phyloP scores from a whole-genome alignment of 2,888 invertebrate species.

The Theretra japonica region DNA sequence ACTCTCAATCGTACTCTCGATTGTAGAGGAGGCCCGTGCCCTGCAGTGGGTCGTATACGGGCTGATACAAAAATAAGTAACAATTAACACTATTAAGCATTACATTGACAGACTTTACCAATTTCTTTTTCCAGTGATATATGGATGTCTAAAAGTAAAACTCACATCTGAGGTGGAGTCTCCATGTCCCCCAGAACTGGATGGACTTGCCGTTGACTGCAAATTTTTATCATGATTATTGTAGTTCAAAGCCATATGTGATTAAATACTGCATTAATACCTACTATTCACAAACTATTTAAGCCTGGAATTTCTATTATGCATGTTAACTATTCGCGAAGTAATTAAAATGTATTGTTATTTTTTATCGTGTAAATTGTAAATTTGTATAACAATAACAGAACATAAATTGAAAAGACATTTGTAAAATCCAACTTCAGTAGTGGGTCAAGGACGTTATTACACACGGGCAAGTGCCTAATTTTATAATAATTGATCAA shows the following conservation, averaged over 20 bases:
- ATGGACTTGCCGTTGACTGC: conserved; percentile 76
- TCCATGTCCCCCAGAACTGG: conserved; percentile 73
- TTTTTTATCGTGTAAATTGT: neutral
- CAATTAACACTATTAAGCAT: neutral
- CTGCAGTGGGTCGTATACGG: too few species aligned
- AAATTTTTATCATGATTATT: conserved; percentile 41
- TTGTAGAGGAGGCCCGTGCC: too few species aligned
- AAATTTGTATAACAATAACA: neutral
- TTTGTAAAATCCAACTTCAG: neutral
- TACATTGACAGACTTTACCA: neutral
- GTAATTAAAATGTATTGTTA: neutral
- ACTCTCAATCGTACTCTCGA: too few species aligned
- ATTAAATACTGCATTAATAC: too few species aligned
- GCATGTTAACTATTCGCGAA: too few species aligned
- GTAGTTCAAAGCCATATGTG: neutral
- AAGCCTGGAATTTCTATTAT: too few species aligned
- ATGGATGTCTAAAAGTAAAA: conserved; percentile 29
- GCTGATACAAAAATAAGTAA: neutral
- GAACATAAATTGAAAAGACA: neutral
- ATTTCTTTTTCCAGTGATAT: too few species aligned
- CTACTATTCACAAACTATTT: too few species aligned
- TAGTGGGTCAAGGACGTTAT: neutral
- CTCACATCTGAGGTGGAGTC: conserved; percentile 77
- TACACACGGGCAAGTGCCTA: neutral
- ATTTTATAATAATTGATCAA: conserved; percentile 2